phyloP scores from a whole-genome alignment of 2,113 vertebrate genomes.

The Chiloscyllium plagiosum region DNA sequence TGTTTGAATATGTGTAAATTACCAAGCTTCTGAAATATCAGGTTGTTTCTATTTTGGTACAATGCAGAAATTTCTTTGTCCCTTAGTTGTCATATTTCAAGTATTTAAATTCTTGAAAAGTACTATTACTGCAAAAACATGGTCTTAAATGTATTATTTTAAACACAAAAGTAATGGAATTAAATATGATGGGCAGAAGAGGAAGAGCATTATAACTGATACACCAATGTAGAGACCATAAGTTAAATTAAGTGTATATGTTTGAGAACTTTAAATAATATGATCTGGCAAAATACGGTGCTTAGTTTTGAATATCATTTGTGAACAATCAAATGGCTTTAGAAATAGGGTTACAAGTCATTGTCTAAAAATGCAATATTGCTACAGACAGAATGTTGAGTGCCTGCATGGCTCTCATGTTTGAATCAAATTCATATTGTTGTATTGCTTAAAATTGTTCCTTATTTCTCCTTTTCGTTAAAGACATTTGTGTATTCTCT shows the following conservation, averaged over 20 bases:
- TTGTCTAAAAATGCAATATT: conserved; percentile 4
- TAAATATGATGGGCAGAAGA: background rate
- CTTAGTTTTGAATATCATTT: background rate
- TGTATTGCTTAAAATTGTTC: background rate
- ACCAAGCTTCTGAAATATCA: background rate
- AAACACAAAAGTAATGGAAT: background rate
- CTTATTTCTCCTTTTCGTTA: background rate
- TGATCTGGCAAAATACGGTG: background rate
- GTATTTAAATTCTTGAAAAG: background rate
- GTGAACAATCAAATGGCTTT: background rate
- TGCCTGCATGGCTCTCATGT: background rate
- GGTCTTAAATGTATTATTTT: background rate
- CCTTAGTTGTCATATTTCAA: background rate
- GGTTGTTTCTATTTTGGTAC: background rate
- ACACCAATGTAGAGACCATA: background rate
- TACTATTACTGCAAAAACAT: background rate
- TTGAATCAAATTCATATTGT: conserved; percentile 5
- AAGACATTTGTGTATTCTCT: background rate
- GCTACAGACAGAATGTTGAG: background rate
- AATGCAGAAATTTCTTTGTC: background rate
- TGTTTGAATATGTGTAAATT: background rate
- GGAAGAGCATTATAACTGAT: background rate
- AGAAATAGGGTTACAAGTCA: background rate
- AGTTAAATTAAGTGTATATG: background rate
- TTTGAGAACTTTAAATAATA: background rate